A percentile compares a stretch with the other conserved stretches of the same genome.
These are phyloP conservation scores for Hylaeus volcanicus DNA, from an alignment of 1,140 invertebrate genomes.

Conservation along the genomic window DNA sequence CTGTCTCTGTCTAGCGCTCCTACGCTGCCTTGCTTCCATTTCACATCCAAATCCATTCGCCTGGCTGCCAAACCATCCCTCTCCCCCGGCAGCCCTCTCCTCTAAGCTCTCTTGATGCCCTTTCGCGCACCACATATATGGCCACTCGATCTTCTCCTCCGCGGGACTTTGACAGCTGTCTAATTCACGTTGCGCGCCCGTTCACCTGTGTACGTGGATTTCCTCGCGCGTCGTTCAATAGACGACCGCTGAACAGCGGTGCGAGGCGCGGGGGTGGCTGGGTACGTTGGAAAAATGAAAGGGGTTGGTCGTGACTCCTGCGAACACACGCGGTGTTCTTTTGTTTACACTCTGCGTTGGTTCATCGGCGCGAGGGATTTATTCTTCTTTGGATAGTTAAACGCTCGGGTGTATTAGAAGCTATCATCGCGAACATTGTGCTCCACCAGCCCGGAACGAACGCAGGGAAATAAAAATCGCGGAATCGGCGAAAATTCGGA, in stretches of 20 bases:
- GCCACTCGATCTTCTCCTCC: constrained; percentile 67
- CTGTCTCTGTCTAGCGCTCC: constrained; percentile 55
- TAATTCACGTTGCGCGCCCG: constrained; percentile 66
- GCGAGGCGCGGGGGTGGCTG: neutral
- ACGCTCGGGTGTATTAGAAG: too few relatives aligned
- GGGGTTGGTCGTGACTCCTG: too few relatives aligned
- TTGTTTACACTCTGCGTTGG: too few relatives aligned
- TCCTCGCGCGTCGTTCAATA: constrained; percentile 37
- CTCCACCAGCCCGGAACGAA: too few relatives aligned
- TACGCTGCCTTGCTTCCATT: constrained; percentile 62
- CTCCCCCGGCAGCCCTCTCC: constrained; percentile 34
- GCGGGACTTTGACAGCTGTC: constrained; percentile 70
- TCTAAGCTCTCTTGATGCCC: constrained; percentile 66
- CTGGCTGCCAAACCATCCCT: constrained; percentile 59
- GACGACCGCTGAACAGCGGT: neutral
- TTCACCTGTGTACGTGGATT: constrained; percentile 61
- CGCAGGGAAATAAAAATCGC: too few relatives aligned
- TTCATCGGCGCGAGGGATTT: too few relatives aligned
- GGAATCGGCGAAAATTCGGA: constrained; percentile 14
- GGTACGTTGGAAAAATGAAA: constrained; percentile 2
- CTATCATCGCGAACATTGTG: too few relatives aligned
- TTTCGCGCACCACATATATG: constrained; percentile 70
- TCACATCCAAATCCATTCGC: constrained; percentile 68
- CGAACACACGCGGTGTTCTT: too few relatives aligned
- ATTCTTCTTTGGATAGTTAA: too few relatives aligned